A percentile compares a stretch with the other conserved stretches of the same genome.
These are phyloP conservation scores for Thaumatotibia leucotreta DNA, from an alignment of 1,140 invertebrate species.

Conservation along the genomic window DNA sequence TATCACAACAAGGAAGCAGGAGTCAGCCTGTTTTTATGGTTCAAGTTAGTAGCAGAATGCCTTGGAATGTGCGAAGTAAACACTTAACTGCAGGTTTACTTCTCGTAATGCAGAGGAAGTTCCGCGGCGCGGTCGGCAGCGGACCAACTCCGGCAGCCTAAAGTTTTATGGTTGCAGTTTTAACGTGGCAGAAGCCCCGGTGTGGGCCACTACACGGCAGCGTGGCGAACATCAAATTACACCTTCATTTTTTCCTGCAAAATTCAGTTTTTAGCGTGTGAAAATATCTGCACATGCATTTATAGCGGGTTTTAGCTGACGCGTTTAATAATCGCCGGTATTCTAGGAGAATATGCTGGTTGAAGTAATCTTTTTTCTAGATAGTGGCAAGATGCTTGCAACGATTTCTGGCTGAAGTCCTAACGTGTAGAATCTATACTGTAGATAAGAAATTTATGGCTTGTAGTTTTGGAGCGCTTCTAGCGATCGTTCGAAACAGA, in stretches of 20 bases:
- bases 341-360: not conserved
- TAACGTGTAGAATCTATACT: too few species aligned
- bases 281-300: slow-evolving; percentile 1
- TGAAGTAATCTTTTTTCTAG: not conserved
- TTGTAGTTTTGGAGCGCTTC: not conserved
- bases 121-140: slow-evolving; percentile 40
- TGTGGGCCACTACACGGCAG: slow-evolving; percentile 18
- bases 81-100: slow-evolving; percentile 65
- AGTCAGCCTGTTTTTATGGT: slow-evolving; percentile 59
- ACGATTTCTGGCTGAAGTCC: not conserved
- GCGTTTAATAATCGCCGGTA: not conserved
- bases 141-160: slow-evolving; percentile 31
- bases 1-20: slow-evolving; percentile 17
- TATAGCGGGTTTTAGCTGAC: not conserved
- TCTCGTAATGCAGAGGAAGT: slow-evolving; percentile 56
- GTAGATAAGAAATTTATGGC: not conserved
- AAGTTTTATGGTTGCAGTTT: slow-evolving; percentile 59
- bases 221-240: slow-evolving; percentile 12
- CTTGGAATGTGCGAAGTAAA: slow-evolving; percentile 66
- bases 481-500: not conserved
- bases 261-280: slow-evolving; percentile 5
- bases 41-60: slow-evolving; percentile 48
- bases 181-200: slow-evolving; percentile 45
- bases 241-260: slow-evolving; percentile 1
- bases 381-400: not conserved